Evolutionary conservation across 1,140 invertebrate genomes (phyloP).

Genomic region (Zaprionus lachaisei): DNA sequence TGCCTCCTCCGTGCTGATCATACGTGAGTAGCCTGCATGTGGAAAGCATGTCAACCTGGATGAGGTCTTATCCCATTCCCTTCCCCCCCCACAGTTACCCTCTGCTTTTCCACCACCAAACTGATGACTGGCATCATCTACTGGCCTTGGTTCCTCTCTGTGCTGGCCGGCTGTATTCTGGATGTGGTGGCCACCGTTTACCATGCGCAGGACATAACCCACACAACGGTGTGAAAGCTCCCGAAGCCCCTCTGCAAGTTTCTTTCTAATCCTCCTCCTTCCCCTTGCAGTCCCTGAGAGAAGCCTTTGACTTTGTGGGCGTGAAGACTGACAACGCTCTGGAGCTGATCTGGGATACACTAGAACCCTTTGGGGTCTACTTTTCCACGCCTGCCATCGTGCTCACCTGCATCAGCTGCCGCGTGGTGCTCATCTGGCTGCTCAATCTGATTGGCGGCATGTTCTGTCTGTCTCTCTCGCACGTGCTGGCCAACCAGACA

Average conservation of each 20-base stretch:
- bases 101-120: conserved; percentile 73
- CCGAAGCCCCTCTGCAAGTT: background rate
- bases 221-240: conserved; percentile 55
- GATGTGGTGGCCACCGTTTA: conserved; percentile 78
- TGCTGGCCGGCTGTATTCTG: conserved; percentile 63
- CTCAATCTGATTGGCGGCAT: conserved; percentile 70
- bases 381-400: conserved; percentile 73
- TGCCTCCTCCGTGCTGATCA: conserved; percentile 63
- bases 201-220: conserved; percentile 59
- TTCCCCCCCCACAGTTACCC: conserved; percentile 43
- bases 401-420: conserved; percentile 60
- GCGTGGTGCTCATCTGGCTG: conserved; percentile 71
- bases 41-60: background rate
- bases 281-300: conserved; percentile 31
- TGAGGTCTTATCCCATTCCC: too few relatives aligned
- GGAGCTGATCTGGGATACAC: rapidly evolving
- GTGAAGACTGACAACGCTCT: background rate
- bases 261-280: background rate
- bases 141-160: conserved; percentile 78
- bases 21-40: conserved; percentile 51
- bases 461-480: conserved; percentile 72
- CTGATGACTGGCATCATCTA: conserved; percentile 65
- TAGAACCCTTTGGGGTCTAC: conserved; percentile 60
- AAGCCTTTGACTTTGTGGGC: conserved; percentile 53
- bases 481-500: conserved; percentile 57